These are phyloP conservation scores for Leptinotarsa peninsularis DNA, from an alignment of 2,888 invertebrate species.

Conservation along the genomic window DNA sequence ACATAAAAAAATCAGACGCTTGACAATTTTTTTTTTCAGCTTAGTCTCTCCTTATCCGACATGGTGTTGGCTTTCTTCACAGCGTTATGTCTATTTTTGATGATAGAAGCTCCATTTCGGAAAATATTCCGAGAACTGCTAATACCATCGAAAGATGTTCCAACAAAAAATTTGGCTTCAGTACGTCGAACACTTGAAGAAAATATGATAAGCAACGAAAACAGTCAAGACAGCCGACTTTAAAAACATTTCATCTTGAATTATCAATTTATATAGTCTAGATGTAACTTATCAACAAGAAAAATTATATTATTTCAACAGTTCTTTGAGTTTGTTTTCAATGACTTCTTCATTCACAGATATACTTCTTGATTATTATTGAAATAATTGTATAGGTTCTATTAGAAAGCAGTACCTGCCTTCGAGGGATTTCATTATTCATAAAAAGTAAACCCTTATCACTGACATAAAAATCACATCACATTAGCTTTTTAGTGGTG, in stretches of 20 bases:
- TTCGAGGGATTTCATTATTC: too few relatives aligned
- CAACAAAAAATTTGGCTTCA: slow-evolving; percentile 31
- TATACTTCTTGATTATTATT: too few relatives aligned
- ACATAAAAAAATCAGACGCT: neutral
- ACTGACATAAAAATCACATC: too few relatives aligned
- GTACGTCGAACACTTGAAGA: slow-evolving; percentile 30
- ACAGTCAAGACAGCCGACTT: slow-evolving; percentile 51
- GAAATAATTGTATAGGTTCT: too few relatives aligned
- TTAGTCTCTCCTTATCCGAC: slow-evolving; percentile 66
- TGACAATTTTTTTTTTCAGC: slow-evolving; percentile 59
- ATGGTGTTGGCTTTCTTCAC: slow-evolving; percentile 68
- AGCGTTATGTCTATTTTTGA: slow-evolving; percentile 68
- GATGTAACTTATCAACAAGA: too few relatives aligned
- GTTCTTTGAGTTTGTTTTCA: too few relatives aligned
- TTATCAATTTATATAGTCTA: too few relatives aligned
- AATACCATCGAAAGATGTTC: slow-evolving; percentile 48
- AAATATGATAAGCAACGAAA: slow-evolving; percentile 44
- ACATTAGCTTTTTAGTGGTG: too few relatives aligned
- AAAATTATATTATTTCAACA: too few relatives aligned
- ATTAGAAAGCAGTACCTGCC: too few relatives aligned
- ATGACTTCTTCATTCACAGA: too few relatives aligned
- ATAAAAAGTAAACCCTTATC: too few relatives aligned
- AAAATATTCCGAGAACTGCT: slow-evolving; percentile 65
- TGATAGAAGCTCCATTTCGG: slow-evolving; percentile 71
- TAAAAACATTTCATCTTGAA: slow-evolving; percentile 22